These are phyloP conservation scores for Xiphophorus maculatus DNA, from an alignment of 2,113 vertebrate genomes.

Conservation along the genomic window DNA sequence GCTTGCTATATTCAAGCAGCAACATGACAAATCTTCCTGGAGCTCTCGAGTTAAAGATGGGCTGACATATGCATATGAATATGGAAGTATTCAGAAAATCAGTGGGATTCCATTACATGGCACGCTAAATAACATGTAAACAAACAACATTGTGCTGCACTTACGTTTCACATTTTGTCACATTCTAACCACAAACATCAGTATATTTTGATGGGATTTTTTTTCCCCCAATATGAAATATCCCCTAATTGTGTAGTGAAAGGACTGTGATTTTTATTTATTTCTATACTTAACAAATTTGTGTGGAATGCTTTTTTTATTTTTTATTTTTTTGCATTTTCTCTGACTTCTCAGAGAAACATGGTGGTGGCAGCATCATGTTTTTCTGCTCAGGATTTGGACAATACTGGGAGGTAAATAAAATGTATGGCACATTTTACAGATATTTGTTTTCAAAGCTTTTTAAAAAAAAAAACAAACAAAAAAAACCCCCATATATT, in stretches of 20 bases:
- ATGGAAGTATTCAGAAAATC: neutral
- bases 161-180: neutral
- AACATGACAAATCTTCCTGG: neutral
- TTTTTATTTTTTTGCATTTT: too few species aligned
- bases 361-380: too few species aligned
- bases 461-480: too few species aligned
- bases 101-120: neutral
- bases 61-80: neutral
- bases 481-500: too few species aligned
- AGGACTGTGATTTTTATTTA: neutral
- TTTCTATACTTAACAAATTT: neutral
- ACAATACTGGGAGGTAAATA: too few species aligned
- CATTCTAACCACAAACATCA: neutral
- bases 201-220: neutral
- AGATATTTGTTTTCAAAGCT: too few species aligned
- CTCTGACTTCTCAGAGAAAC: too few species aligned
- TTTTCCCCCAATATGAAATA: too few species aligned
- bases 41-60: neutral
- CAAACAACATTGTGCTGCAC: neutral
- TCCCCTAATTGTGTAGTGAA: neutral
- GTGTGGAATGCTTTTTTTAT: too few species aligned
- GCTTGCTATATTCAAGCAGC: slow-evolving; percentile 8
- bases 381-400: too few species aligned
- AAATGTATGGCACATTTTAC: too few species aligned
- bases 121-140: neutral